These are phyloP conservation scores for Neoscelio sp. DNA, from an alignment of 2,888 invertebrate species.

Conservation along the genomic window DNA sequence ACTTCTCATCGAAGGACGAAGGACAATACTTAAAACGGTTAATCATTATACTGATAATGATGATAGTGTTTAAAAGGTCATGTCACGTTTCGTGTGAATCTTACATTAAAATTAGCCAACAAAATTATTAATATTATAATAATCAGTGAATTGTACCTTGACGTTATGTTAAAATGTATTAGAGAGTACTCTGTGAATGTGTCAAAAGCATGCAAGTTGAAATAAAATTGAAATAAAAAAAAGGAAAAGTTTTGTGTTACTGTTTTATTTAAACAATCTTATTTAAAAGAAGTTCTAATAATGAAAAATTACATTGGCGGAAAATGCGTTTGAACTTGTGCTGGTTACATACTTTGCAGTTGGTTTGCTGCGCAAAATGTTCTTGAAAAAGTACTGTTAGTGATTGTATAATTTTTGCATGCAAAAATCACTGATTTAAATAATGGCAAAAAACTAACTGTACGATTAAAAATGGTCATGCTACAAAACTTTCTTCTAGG, in stretches of 20 bases:
- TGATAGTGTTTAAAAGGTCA: no score
- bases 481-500: no score
- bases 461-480: no score
- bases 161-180: slow-evolving; percentile 31
- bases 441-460: slow-evolving; percentile 18
- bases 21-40: slow-evolving; percentile 71
- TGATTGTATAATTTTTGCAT: slow-evolving; percentile 18
- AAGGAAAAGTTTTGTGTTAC: slow-evolving; percentile 1
- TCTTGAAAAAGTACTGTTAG: slow-evolving; percentile 17
- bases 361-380: no score
- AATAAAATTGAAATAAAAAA: slow-evolving; percentile 50
- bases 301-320: slow-evolving; percentile 9
- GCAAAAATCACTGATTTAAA: slow-evolving; percentile 33
- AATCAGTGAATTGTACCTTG: slow-evolving; percentile 39
- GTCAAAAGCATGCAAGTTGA: slow-evolving; percentile 54
- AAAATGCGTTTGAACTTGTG: slow-evolving; percentile 36
- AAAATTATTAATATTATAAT: slow-evolving; percentile 43
- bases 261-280: no score
- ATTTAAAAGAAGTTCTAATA: background rate
- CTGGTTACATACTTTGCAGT: background rate
- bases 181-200: slow-evolving; percentile 25
- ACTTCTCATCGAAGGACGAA: slow-evolving; percentile 71
- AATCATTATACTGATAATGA: slow-evolving; percentile 27
- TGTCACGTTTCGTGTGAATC: slow-evolving; percentile 17
- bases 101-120: slow-evolving; percentile 25